These are phyloP conservation scores for Sipha flava DNA, from an alignment of 1,140 invertebrate genomes.

Conservation along the genomic window DNA sequence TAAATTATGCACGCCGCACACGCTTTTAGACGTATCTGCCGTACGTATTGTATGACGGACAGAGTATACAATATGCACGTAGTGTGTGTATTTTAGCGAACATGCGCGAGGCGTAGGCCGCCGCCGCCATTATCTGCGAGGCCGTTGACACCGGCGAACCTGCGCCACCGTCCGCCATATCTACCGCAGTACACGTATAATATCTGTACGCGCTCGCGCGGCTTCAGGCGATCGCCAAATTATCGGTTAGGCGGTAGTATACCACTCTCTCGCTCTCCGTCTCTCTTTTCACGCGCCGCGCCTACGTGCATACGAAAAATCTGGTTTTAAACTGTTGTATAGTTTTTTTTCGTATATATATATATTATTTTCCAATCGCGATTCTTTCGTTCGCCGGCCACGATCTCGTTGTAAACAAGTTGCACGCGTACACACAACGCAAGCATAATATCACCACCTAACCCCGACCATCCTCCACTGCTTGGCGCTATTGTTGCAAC, in stretches of 20 bases:
- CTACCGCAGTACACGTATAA: not conserved
- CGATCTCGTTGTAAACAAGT: no score
- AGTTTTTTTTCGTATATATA: no score
- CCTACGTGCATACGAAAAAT: not conserved
- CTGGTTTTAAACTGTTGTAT: not conserved
- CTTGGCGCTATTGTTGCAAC: no score
- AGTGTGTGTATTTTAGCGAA: slow-evolving; percentile 9
- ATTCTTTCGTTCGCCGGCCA: not conserved
- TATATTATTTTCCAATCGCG: not conserved
- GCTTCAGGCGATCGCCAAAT: slow-evolving; percentile 21
- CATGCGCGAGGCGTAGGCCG: not conserved
- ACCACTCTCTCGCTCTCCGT: no score
- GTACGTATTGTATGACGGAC: not conserved
- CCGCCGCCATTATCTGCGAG: slow-evolving; percentile 21
- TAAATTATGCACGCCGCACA: not conserved
- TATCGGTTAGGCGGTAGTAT: slow-evolving; percentile 23
- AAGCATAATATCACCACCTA: no score
- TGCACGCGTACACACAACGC: no score
- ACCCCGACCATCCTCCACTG: no score
- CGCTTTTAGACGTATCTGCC: no score
- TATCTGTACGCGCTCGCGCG: not conserved
- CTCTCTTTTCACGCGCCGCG: not conserved
- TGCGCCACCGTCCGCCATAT: not conserved
- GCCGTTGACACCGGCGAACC: slow-evolving; percentile 20
- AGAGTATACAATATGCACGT: not conserved